phyloP scores from a whole-genome alignment of 2,113 vertebrate genomes.

The Romanogobio albipinnatus region DNA sequence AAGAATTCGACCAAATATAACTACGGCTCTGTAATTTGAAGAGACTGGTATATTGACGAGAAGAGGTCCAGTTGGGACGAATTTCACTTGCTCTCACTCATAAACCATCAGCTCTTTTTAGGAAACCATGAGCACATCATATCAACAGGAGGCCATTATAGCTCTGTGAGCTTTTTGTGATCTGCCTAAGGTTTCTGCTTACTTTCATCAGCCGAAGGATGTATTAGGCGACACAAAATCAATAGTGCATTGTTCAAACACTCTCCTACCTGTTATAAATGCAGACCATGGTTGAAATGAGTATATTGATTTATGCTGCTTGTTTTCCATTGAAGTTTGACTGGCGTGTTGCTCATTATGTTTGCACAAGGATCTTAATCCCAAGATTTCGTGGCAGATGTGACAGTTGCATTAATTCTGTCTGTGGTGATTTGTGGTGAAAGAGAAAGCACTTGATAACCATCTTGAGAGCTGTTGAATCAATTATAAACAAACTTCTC shows the following conservation, averaged over 20 bases:
- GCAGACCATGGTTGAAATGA: constrained; percentile 14
- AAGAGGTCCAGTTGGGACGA: constrained; percentile 26
- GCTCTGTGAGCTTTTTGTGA: constrained; percentile 1
- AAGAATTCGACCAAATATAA: background rate
- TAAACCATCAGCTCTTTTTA: constrained; percentile 35
- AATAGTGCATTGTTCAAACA: constrained; percentile 32
- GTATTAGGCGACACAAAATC: constrained; percentile 24
- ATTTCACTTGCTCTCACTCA: constrained; percentile 7
- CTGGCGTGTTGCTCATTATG: constrained; percentile 12
- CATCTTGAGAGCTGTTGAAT: background rate
- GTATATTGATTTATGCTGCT: constrained; percentile 3
- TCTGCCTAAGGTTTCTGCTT: background rate
- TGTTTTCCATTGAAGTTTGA: constrained; percentile 28
- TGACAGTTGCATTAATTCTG: constrained; percentile 3
- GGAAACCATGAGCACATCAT: background rate
- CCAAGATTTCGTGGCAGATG: background rate
- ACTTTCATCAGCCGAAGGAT: background rate
- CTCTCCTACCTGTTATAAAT: constrained; percentile 21
- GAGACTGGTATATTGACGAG: constrained; percentile 18
- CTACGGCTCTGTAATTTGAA: constrained; percentile 17
- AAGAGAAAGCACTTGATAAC: background rate
- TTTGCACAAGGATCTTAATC: constrained; percentile 23
- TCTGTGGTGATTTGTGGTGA: background rate
- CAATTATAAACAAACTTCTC: background rate
- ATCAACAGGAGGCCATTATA: constrained; percentile 13